Evolutionary conservation across 2,797 vertebrate species (phyloP), one percentile per base, ranked within the genome.

Genomic region (Silurus lanzhouensis): DNA sequence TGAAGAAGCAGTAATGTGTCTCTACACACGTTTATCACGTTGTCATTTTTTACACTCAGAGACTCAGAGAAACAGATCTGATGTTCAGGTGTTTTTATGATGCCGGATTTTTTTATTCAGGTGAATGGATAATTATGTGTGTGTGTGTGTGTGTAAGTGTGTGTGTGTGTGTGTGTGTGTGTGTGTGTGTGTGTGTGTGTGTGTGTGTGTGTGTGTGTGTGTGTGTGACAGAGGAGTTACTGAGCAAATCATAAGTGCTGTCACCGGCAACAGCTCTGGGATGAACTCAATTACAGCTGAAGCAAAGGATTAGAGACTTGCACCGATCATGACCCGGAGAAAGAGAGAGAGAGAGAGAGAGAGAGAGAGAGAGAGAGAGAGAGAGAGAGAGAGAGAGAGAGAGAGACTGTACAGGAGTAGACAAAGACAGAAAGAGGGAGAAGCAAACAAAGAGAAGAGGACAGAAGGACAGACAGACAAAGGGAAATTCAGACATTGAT

Each of bases 231-330:
- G 81, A 55, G 58, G 79, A 66, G 61, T 74, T 61, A 71, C 67
- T 60, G 80, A 74, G 71, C 71, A 77, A 77, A 83, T 85, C 78
- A 85, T 58, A 52, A 57, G 31, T 31, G 48, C 72, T 83, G 63
- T 85, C 84, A 85, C 31, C 3, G 19, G 75, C 22, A 46, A 70
- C 20, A 0, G 63, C 71, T 86, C 17, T 48, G 7, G 64, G 81
- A 86, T 61, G 52, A 67, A 83, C 80, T 82, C 85, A 83, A 83
- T 86, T 83, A 83, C 81, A 77, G 63, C 52, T 5, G 48, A 70
- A 64, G 75, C 61, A 77, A 70, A 57, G 72, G 57, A n/a, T 81
- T 57, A 76, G 63, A 75, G 84, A 82, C 82, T n/a, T 66, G 72
- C 60, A 66, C 82, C 25, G n/a, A 83, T 76, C 82, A 15, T 63